These are phyloP conservation scores for Edolisoma coerulescens DNA, from an alignment of 2,113 vertebrate genomes.

Conservation along the genomic window DNA sequence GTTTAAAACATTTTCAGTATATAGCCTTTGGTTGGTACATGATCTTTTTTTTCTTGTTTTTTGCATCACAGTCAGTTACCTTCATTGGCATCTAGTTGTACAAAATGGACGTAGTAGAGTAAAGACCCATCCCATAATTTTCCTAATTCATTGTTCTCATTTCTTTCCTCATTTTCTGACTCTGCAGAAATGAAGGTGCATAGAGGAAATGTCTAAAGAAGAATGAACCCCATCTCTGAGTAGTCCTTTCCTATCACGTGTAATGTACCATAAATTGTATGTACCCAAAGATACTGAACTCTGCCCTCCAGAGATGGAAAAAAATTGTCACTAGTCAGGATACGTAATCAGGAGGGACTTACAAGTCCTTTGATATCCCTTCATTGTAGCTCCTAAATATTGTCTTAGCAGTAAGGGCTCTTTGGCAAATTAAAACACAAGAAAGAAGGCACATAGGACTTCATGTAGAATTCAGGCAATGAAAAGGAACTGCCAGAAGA, in stretches of 20 bases:
- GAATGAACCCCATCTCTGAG: background rate
- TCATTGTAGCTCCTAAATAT: background rate
- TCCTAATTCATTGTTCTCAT: background rate
- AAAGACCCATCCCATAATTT: background rate
- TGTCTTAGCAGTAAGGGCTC: background rate
- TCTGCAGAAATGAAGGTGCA: background rate
- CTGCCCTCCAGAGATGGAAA: background rate
- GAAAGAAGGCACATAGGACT: background rate
- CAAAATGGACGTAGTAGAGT: background rate
- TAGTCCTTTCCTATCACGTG: background rate
- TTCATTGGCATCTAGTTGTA: background rate
- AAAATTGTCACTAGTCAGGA: background rate
- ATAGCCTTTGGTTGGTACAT: background rate
- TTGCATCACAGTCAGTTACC: background rate
- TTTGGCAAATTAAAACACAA: background rate
- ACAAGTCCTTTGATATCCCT: background rate
- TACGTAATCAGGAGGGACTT: background rate
- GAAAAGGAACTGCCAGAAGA: background rate
- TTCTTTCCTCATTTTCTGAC: background rate
- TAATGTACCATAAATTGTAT: background rate
- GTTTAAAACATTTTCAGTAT: background rate
- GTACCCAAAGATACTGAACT: background rate
- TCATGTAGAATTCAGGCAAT: background rate
- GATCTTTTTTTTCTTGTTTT: background rate
- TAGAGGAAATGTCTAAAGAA: background rate